A percentile compares a stretch with the other conserved stretches of the same genome.
Conservation (phyloP, 2,888 invertebrate species). For the Drosophila incognita region DNA sequence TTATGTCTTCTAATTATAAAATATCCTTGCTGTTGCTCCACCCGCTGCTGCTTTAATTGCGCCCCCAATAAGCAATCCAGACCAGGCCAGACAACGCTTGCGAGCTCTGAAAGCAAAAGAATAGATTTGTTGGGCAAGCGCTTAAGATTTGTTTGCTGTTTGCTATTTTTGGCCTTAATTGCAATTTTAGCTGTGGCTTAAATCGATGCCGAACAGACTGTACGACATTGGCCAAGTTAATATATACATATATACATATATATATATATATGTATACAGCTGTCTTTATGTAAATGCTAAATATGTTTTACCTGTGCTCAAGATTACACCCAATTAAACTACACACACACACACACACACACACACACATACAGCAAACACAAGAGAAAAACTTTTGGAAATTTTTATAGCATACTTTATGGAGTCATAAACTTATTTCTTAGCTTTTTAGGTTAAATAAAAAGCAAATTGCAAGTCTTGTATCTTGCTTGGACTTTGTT, state of each 20-base stretch:
- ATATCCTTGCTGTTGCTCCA: constrained; percentile 31
- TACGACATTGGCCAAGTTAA: not conserved
- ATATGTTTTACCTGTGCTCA: constrained; percentile 28
- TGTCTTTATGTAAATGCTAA: constrained; percentile 6
- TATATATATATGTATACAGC: not conserved
- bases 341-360: constrained; percentile 15
- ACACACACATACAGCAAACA: constrained; percentile 19
- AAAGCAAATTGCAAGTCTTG: too few species aligned
- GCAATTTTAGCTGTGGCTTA: constrained; percentile 37
- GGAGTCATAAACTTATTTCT: not conserved
- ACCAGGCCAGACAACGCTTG: constrained; percentile 16
- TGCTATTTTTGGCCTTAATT: constrained; percentile 62
- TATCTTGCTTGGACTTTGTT: too few species aligned
- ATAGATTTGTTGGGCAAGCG: constrained; percentile 34
- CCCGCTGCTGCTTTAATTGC: constrained; percentile 32
- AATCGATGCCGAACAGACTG: constrained; percentile 42
- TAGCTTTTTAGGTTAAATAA: not conserved
- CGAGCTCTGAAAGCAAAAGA: constrained; percentile 59
- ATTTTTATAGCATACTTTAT: constrained; percentile 29
- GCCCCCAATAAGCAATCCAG: constrained; percentile 15
- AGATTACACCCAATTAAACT: constrained; percentile 46
- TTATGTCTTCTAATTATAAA: constrained; percentile 71
- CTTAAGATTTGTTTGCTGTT: constrained; percentile 35
- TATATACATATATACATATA: not conserved
- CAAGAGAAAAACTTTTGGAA: constrained; percentile 4